Percentiles rank a stretch among this genome's conserved stretches.
These are phyloP conservation scores for Ammospiza nelsoni DNA, from an alignment of 2,113 vertebrate species.

Conservation along the genomic window DNA sequence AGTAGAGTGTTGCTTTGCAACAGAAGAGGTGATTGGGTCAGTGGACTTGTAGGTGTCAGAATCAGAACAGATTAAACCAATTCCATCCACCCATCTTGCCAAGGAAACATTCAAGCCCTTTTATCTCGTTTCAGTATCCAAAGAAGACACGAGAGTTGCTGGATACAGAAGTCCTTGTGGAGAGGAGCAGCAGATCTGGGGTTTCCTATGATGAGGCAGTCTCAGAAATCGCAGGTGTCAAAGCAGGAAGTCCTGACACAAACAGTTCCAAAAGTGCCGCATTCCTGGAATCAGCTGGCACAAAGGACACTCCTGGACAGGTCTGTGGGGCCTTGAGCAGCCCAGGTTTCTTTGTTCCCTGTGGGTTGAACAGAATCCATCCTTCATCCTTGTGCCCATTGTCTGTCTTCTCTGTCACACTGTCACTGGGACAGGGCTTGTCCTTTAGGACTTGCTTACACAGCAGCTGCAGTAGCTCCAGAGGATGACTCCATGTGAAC, in stretches of 20 bases:
- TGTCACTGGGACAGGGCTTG: not conserved
- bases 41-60: not conserved
- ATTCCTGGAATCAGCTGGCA: not conserved
- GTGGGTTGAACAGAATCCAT: not conserved
- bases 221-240: not conserved
- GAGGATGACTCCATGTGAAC: not conserved
- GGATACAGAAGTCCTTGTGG: not conserved
- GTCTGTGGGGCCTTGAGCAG: not conserved
- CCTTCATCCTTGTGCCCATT: not conserved
- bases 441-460: not conserved
- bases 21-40: not conserved
- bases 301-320: not conserved
- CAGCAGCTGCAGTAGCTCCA: not conserved
- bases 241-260: not conserved
- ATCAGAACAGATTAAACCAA: conserved; percentile 13
- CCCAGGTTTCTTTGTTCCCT: not conserved
- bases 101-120: conserved; percentile 25
- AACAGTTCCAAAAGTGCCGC: not conserved
- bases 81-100: conserved; percentile 37
- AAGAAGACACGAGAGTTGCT: not conserved
- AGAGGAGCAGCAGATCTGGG: not conserved
- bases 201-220: not conserved
- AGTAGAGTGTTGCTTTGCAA: not conserved
- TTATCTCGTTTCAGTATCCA: not conserved
- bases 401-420: not conserved